These are phyloP conservation scores for Hiodon alosoides DNA, from an alignment of 2,113 vertebrate species.

Conservation along the genomic window DNA sequence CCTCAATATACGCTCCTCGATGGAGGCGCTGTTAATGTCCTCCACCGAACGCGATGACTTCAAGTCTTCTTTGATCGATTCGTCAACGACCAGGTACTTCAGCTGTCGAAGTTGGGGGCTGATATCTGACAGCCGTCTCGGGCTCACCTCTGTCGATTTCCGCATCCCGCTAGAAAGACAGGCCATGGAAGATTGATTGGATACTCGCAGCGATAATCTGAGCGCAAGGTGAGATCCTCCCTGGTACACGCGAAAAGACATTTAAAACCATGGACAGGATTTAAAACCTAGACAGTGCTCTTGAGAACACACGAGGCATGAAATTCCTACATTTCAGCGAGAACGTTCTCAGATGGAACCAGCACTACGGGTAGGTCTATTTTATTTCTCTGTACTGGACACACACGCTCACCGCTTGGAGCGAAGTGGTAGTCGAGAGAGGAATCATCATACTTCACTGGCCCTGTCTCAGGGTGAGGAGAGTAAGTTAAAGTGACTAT, in stretches of 20 bases:
- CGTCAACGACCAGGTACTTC: conserved; percentile 88
- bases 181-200: conserved; percentile 25
- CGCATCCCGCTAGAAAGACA: conserved; percentile 76
- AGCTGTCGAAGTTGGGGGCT: conserved; percentile 93
- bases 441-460: conserved; percentile 55
- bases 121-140: conserved; percentile 91
- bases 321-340: not conserved
- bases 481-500: conserved; percentile 55
- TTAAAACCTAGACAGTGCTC: not conserved
- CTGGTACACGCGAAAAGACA: too few species aligned
- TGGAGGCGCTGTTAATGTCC: conserved; percentile 84
- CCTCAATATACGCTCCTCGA: conserved; percentile 82
- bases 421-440: conserved; percentile 8
- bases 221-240: not conserved
- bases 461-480: conserved; percentile 36
- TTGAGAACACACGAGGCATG: not conserved
- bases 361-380: conserved; percentile 29
- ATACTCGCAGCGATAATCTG: not conserved
- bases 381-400: conserved; percentile 35
- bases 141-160: conserved; percentile 85
- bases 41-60: conserved; percentile 90
- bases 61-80: conserved; percentile 87
- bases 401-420: conserved; percentile 12
- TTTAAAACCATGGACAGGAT: too few species aligned
- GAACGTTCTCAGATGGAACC: not conserved